Percentiles rank a stretch among this genome's conserved stretches.
phyloP scores from a whole-genome alignment of 2,113 vertebrate genomes.

The Silurus meridionalis region DNA sequence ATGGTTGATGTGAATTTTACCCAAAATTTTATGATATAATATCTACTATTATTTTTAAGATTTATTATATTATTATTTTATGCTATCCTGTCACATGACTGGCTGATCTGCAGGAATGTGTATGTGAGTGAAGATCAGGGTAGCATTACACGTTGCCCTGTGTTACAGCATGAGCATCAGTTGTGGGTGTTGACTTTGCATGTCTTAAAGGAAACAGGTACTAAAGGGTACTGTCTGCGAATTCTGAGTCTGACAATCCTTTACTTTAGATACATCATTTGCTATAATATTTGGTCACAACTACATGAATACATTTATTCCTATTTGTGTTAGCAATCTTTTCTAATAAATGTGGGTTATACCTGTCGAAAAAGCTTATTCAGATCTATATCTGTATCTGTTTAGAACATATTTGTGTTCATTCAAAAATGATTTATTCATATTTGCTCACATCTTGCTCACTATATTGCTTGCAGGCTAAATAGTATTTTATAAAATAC shows the following conservation, averaged over 20 bases:
- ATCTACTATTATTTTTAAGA: too few species aligned
- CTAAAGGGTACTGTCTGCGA: not conserved
- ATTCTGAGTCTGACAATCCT: not conserved
- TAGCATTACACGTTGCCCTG: too few species aligned
- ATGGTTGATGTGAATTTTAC: not conserved
- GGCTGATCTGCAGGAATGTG: too few species aligned
- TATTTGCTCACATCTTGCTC: not conserved
- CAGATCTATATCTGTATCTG: not conserved
- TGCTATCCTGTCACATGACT: not conserved
- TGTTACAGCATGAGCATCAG: not conserved
- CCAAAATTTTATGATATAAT: not conserved
- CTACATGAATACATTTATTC: not conserved
- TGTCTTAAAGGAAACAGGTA: not conserved
- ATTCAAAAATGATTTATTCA: not conserved
- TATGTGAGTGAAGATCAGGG: too few species aligned
- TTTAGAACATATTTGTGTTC: not conserved
- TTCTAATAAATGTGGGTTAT: too few species aligned
- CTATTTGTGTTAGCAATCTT: not conserved
- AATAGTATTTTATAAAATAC: slow-evolving; percentile 1
- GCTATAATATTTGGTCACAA: not conserved
- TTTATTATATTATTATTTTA: too few species aligned
- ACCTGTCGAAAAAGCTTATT: not conserved
- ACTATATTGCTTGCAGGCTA: not conserved
- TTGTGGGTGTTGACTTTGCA: not conserved
- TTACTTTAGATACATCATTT: not conserved